These are phyloP conservation scores for Machaerirhynchus nigripectus DNA, from an alignment of 2,113 vertebrate genomes.

Conservation along the genomic window DNA sequence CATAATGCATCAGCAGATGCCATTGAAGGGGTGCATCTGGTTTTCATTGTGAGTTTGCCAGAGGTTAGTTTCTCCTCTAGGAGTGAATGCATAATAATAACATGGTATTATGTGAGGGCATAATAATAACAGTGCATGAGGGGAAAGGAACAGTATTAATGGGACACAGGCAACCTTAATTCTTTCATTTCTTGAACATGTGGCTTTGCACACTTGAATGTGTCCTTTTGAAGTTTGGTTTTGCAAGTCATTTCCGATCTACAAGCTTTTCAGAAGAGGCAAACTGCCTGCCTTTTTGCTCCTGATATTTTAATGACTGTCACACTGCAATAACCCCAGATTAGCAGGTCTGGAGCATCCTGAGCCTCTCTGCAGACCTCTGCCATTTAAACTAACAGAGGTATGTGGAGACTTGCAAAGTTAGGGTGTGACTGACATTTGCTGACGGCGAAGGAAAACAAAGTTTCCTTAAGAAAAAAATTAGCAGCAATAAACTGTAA, in stretches of 20 bases:
- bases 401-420: not conserved
- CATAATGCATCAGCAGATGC: conserved; percentile 1
- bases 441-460: not conserved
- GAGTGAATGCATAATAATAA: not conserved
- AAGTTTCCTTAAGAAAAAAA: not conserved
- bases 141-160: not conserved
- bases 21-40: conserved; percentile 22
- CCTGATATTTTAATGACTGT: not conserved
- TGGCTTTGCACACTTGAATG: not conserved
- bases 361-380: not conserved
- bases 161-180: not conserved
- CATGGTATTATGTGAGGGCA: not conserved
- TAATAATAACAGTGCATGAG: not conserved
- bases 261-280: not conserved
- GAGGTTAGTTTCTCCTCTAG: conserved; percentile 14
- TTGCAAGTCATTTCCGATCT: not conserved
- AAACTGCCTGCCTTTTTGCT: not conserved
- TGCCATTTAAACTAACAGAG: not conserved
- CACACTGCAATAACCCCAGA: not conserved
- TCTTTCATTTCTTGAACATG: not conserved
- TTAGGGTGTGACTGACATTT: not conserved
- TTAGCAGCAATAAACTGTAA: not conserved
- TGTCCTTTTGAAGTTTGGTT: not conserved
- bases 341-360: not conserved
- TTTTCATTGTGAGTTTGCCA: conserved; percentile 25